Evolutionary conservation across 1,140 invertebrate species (phyloP), one percentile per base, ranked within the genome.

Genomic region (Battus philenor): DNA sequence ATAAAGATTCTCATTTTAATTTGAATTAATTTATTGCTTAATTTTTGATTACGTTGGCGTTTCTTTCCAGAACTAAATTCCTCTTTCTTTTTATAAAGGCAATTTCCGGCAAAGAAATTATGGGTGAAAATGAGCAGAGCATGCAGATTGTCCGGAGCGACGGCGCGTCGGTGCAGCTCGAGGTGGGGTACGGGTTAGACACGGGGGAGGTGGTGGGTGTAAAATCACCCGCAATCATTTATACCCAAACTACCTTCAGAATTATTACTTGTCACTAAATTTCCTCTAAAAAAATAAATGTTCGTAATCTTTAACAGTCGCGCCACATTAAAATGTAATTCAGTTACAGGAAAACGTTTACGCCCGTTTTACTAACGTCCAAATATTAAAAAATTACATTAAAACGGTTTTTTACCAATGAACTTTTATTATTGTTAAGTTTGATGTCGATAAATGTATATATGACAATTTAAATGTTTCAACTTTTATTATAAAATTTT

Each of bases 201-300:
- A 58, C 64, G 54, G 41, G 59, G 43, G 45, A 59, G 48, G 29
- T 15, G 48, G 36, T 69, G 36, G 73, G 75, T 77, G 70, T 71
- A 81, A 84, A 81, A 84, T 84, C 79, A 82, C 77, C 80, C 80
- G 62, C 77, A 80, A 82, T 84, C 80, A 82, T 82, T 84, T 84
- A 84, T 84, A 82, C 70, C 80, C 76, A 68, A 84, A 84, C 76
- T 79, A 76, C 76, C 76, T 78, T 70, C 61, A 62, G 76, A 81
- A 81, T 80, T 81, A 80, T 73, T 72, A 72, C 65, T 67, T 72
- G 67, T 73, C 69, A 76, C 71, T 67, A 75, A 77, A 77, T 71
- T 66, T 59, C 60, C 53, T 18, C 10, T 36, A n/a, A n/a, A n/a
- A n/a, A n/a, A n/a, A n/a, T n/a, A n/a, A n/a, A n/a, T n/a, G n/a